Evolutionary conservation across 1,140 invertebrate species (phyloP).

Genomic region (Nasonia giraulti): DNA sequence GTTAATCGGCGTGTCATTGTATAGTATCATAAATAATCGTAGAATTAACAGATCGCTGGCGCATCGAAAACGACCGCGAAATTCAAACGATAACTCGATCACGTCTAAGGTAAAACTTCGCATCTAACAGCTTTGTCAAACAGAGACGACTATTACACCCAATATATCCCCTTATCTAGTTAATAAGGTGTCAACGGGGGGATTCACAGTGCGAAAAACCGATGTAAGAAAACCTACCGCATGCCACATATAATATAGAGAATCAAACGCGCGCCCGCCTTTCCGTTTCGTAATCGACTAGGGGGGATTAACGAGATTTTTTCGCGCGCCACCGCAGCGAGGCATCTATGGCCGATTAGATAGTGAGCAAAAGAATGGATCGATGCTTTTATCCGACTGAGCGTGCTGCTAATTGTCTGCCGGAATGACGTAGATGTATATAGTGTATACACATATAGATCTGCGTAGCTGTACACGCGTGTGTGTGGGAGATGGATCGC

Average conservation of each 20-base stretch:
- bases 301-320: constrained; percentile 33
- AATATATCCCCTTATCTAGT: not conserved
- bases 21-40: too few species aligned
- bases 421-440: not conserved
- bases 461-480: too few species aligned
- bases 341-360: constrained; percentile 22
- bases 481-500: not conserved
- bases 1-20: too few species aligned
- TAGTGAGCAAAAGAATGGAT: not conserved
- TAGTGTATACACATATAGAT: not conserved
- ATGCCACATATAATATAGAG: not conserved
- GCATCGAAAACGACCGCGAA: too few species aligned
- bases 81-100: too few species aligned
- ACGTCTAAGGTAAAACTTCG: too few species aligned
- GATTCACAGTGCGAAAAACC: not conserved
- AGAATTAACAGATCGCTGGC: too few species aligned
- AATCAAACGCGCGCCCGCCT: not conserved
- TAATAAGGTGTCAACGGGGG: not conserved
- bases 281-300: constrained; percentile 15
- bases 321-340: constrained; percentile 1
- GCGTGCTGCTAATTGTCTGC: not conserved
- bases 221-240: not conserved
- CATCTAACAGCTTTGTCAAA: too few species aligned
- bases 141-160: too few species aligned
- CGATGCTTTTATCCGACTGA: constrained; percentile 5